Evolutionary conservation across 2,888 invertebrate genomes (phyloP), one percentile per base, ranked within the genome.

Genomic region (Heteromurus nitidus): DNA sequence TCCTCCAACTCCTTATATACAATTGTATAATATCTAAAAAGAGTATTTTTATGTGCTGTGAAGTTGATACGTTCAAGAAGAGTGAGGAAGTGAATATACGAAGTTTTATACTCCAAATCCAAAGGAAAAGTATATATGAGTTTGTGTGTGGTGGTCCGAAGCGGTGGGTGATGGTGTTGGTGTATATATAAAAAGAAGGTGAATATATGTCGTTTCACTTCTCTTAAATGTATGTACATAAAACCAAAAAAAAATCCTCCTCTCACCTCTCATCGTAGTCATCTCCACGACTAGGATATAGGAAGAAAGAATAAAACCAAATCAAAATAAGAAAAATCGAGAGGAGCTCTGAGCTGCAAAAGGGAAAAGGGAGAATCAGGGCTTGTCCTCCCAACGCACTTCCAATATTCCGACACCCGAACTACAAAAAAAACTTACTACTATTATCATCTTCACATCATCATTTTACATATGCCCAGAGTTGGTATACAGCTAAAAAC

Each of bases 91-190:
- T 53, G 55, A 58, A n/a, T n/a, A 53, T 67, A 44, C n/a, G 20
- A 36, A 74, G 20, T 47, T 5, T 60, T 30, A 3, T 30, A 26
- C 36, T 11, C 36, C 20, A 73, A 50, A 31, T 31, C 55, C 68
- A 50, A 58, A 60, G 58, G 9, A 31, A 65, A 62, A 60, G 44
- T 47, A 24, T 26, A 58, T 30, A 67, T 75, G 64, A 64, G 60
- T 60, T 60, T 64, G 73, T 55, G 53, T 22, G 76, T 76, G 68
- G 55, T 75, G 31, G 31, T 65, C n/a, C 28, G 64, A 36, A 36
- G 64, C 28, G 76, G 64, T 62, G 53, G 9, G 64, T 69, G 69
- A 69, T 65, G 68, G 53, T 70, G 64, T 70, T 70, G 64, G 79
- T 65, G 70, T 50, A 62, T 64, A 65, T 72, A 64, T 58, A 64